Evolutionary conservation across 1,140 invertebrate genomes (phyloP), one percentile per base, ranked within the genome.

Genomic region (Drosophila athabasca): DNA sequence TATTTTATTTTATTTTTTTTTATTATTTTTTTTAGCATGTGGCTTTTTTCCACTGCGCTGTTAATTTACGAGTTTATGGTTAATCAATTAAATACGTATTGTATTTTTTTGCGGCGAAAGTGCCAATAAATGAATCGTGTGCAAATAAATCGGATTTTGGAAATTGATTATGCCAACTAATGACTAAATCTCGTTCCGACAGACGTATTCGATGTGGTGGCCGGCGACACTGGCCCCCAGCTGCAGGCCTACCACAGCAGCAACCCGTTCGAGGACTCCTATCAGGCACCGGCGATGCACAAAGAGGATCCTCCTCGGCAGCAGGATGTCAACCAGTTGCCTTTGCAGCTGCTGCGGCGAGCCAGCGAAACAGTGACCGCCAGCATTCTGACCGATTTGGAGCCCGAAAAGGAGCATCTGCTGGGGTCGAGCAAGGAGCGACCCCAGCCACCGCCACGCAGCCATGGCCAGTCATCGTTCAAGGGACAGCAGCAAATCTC

Each of bases 341-440:
- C 78, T 4, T 46, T 71, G 31, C 78, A 87, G 7, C 50, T 85
- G 22, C 17, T 85, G 31, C 65, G 83, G 2, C 69, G 82, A 0
- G 78, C 65, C 46, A 85, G 83, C 31, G 66, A 76, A 49, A 88
- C 74, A 17, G 82, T 81, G 2, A 82, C 83, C 5, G 65, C 68
- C 22, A 71, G 75, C 24, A 85, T 85, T 3, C 31, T 85, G 6
- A 31, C 44, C 3, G 64, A 77, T n/a, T 24, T 77, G 52, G 85
- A 87, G 24, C 72, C 76, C 1, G 80, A 90, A 35, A 76, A 67
- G 41, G 59, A 90, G 49, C 87, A 77, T 46, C 67, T 90, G 39
- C 54, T 90, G 43, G 68, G 68, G 35, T 6, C 2, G 2, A 17
- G 9, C 52, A 43, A 24, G 35, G 35, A 67, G 5, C 74, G 66